Evolutionary conservation across 2,888 invertebrate genomes (phyloP), one percentile per base, ranked within the genome.

Genomic region (Agelastica alni): DNA sequence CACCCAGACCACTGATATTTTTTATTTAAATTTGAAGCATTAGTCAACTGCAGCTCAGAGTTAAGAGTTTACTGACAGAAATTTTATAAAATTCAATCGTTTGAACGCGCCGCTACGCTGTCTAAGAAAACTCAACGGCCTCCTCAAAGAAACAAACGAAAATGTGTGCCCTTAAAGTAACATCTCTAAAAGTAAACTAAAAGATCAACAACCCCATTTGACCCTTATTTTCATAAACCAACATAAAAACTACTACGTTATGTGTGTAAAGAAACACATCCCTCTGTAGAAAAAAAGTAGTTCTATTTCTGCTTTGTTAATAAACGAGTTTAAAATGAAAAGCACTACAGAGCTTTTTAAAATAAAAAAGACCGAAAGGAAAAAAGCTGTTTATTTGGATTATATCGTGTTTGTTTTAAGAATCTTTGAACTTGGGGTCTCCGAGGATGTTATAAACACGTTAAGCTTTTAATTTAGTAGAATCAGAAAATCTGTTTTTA

Each of bases 231-330:
- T 37, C 12, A 47, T 5, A 36, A 17, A 36, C 16, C 36, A 36
- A 36, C 9, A 36, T n/a, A 36, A 36, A 36, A 36, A 17, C 36
- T 36, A 16, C 17, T 36, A 42, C 26, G 20, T 42, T 42, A 42
- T 42, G 28, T 13, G 44, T 17, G 17, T 31, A 32, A 32, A 32
- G 44, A 44, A 44, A 49, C 51, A 36, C 43, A 44, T 44, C 44
- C 36, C 37, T 26, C 6, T n/a, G 31, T 31, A 43, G 28, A 34
- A 53, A 46, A 53, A 46, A 41, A 53, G 17, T 41, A 46, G 18
- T 52, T 41, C 52, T 53, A 46, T 53, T 53, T 53, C 37, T 39
- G 39, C 46, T 53, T 49, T 42, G 52, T 53, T 53, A 46, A 53
- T 43, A 53, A 46, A 41, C 30, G 46, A 28, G 46, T 37, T 39